Base-by-base conservation (phyloP, 2,888 invertebrate genomes). In the Caenorhabditis sp. region DNA sequence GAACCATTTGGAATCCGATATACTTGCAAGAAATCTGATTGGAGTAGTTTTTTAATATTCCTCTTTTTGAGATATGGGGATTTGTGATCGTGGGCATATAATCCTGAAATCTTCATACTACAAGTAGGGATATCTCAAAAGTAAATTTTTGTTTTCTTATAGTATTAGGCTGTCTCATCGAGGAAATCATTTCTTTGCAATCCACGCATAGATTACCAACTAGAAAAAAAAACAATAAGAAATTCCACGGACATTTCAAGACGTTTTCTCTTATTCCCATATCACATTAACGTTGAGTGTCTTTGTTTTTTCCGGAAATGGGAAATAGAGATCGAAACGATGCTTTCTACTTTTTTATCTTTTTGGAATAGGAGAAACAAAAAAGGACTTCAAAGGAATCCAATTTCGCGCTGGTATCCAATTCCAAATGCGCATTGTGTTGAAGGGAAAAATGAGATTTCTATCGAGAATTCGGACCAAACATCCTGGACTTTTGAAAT, bases 401-500 rank as follows among this genome's bases (percentile, higher is more conserved):
- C 56, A 77, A 70, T 79, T 79, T 79, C 63, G 54, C 79, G 51
- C 69, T 58, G 49, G 31, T 70, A 63, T 79, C 61, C 70, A 70
- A 79, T 70, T 79, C 64, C 79, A 28, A 56, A 35, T 24, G n/a
- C 56, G 59, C 28, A 68, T 68, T 68, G 26, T 51, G 49, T 44
- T 41, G 38, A 31, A n/a, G 35, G 19, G 47, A 47, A 44, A 44
- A 31, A 54, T 14, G 28, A 41, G 22, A 6, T 24, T 35, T 44
- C 22, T 41, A 16, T 26, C 10, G 19, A 22, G 31, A 31, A 31
- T 35, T 24, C 28, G 41, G 44, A 26, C 44, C n/a, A 47, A 47
- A 19, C 47, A 47, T 47, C 47, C 19, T n/a, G 19, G 19, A 47
- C n/a, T 47, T 19, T n/a, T 19, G 47, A 38, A 38, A 38, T 6